These are phyloP conservation scores for Eurystomus glaucurus DNA, from an alignment of 2,797 vertebrate species.

Conservation along the genomic window DNA sequence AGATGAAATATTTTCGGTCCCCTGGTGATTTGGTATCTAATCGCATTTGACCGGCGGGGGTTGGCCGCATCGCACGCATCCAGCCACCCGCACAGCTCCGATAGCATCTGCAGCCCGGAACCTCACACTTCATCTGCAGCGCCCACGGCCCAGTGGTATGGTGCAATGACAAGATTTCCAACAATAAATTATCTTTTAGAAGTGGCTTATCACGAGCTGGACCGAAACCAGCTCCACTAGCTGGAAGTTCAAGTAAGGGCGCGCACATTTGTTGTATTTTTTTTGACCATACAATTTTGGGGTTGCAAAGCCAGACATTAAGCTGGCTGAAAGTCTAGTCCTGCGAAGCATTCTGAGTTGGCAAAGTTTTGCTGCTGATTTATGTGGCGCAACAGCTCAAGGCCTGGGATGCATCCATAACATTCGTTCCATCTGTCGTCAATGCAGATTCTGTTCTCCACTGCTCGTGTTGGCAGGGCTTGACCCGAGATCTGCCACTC, in stretches of 20 bases:
- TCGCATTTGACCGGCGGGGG: accelerated
- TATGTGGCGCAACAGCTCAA: slow-evolving; percentile 61
- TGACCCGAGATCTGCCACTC: not conserved
- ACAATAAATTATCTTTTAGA: slow-evolving; percentile 17
- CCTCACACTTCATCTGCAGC: slow-evolving; percentile 26
- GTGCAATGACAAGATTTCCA: not conserved
- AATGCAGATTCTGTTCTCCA: slow-evolving; percentile 55
- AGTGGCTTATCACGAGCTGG: slow-evolving; percentile 32
- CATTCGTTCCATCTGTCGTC: slow-evolving; percentile 76
- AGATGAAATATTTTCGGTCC: not conserved
- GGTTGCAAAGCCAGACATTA: slow-evolving; percentile 49
- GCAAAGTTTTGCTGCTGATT: slow-evolving; percentile 66
- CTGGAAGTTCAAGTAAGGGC: slow-evolving; percentile 53
- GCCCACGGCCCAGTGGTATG: accelerated
- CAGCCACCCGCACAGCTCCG: not conserved
- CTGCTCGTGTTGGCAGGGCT: slow-evolving; percentile 12
- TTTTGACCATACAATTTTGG: slow-evolving; percentile 40
- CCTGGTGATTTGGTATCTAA: not conserved
- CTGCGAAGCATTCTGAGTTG: slow-evolving; percentile 44
- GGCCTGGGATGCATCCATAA: slow-evolving; percentile 63
- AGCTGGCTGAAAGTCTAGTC: slow-evolving; percentile 59
- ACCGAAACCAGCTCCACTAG: not conserved
- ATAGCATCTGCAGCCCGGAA: slow-evolving; percentile 42
- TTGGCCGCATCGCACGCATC: not conserved
- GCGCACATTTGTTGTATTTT: not conserved